Evolutionary conservation across 2,797 vertebrate species (phyloP).

Genomic region (Xenopus petersii): DNA sequence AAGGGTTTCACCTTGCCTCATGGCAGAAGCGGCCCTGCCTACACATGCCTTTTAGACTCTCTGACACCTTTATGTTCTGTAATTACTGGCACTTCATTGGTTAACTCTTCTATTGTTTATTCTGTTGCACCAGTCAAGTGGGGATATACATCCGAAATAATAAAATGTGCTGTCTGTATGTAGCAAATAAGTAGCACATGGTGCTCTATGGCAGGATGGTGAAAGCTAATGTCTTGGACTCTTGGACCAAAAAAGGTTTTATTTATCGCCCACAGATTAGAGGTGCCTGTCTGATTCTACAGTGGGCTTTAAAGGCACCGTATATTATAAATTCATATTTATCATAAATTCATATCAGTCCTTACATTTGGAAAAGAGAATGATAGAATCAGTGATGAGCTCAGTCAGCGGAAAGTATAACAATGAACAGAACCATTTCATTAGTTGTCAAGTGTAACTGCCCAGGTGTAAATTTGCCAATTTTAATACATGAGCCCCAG

Average conservation of each 20-base stretch:
- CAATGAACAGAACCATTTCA: too few species aligned
- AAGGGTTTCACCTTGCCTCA: too few species aligned
- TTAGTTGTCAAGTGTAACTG: too few species aligned
- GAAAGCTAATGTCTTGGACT: slow-evolving; percentile 31
- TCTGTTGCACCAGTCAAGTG: background rate
- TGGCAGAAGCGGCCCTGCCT: too few species aligned
- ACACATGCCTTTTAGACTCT: too few species aligned
- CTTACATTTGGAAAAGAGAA: background rate
- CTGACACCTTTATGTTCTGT: too few species aligned
- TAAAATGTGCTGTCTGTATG: background rate
- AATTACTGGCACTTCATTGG: background rate
- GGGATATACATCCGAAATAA: background rate
- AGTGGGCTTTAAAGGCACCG: too few species aligned
- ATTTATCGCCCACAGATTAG: slow-evolving; percentile 32
- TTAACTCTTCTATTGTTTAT: background rate
- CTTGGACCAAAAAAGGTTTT: slow-evolving; percentile 2
- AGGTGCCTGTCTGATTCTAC: slow-evolving; percentile 21
- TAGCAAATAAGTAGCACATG: background rate
- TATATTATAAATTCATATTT: background rate
- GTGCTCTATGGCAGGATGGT: background rate
- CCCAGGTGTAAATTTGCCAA: too few species aligned
- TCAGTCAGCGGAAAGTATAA: too few species aligned
- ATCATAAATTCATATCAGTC: background rate
- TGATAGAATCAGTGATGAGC: too few species aligned
- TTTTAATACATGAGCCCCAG: too few species aligned